phyloP scores from a whole-genome alignment of 1,140 invertebrate species.

The Macrotrachela quadricornifera region DNA sequence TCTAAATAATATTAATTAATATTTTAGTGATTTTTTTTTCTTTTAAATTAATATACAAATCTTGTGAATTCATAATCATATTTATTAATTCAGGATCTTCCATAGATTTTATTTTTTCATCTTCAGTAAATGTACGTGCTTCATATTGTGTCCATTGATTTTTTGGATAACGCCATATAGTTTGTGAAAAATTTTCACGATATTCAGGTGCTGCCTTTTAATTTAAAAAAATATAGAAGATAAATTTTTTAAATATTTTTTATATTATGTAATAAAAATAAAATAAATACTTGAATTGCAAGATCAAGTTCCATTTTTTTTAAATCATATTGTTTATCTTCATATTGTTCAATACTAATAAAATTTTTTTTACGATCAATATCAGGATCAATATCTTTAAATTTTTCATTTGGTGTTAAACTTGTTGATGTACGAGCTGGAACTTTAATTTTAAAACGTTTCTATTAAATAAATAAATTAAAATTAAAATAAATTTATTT shows the following conservation, averaged over 20 bases:
- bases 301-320: constrained; percentile 22
- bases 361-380: constrained; percentile 3
- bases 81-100: not conserved
- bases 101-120: constrained; percentile 16
- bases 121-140: constrained; percentile 18
- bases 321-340: constrained; percentile 21
- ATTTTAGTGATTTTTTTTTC: not conserved
- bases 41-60: not conserved
- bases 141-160: constrained; percentile 26
- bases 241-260: not conserved
- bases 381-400: not conserved
- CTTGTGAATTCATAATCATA: not conserved
- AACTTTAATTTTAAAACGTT: not conserved
- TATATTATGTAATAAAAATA: not conserved
- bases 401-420: not conserved
- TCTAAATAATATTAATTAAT: constrained; percentile 11
- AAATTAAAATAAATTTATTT: not conserved
- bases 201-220: constrained; percentile 21
- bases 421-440: not conserved
- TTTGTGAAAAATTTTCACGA: constrained; percentile 17
- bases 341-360: constrained; percentile 15
- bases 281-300: constrained; percentile 18
- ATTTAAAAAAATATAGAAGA: not conserved
- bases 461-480: not conserved
- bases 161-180: constrained; percentile 25